phyloP scores from a whole-genome alignment of 2,113 vertebrate genomes.

The Corydoras maculifer region DNA sequence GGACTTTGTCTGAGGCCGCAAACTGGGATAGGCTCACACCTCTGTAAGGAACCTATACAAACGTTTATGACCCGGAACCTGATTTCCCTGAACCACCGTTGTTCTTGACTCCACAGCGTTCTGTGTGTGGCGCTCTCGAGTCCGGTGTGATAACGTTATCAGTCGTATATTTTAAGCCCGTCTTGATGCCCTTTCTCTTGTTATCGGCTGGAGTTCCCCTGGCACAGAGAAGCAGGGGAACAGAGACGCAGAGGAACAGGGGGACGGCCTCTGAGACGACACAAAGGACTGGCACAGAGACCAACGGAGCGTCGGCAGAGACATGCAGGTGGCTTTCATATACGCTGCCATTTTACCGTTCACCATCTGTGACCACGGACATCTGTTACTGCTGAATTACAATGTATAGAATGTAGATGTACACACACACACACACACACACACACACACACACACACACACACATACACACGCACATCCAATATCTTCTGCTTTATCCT shows the following conservation, averaged over 20 bases:
- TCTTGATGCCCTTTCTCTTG: not conserved
- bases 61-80: too few relatives aligned
- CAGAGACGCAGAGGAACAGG: not conserved
- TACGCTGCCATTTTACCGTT: slow-evolving; percentile 10
- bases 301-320: not conserved
- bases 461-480: too few relatives aligned
- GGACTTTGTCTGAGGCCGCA: slow-evolving; percentile 9
- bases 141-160: not conserved
- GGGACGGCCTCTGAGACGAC: not conserved
- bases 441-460: too few relatives aligned
- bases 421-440: too few relatives aligned
- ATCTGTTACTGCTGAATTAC: slow-evolving; percentile 15
- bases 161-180: not conserved
- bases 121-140: not conserved
- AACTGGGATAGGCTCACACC: not conserved
- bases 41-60: not conserved
- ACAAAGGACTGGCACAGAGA: slow-evolving; percentile 12
- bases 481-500: too few relatives aligned
- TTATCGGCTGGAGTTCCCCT: slow-evolving; percentile 26
- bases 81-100: not conserved
- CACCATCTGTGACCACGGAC: slow-evolving; percentile 28
- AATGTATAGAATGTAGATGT: not conserved
- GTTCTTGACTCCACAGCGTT: not conserved
- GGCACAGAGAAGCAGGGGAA: not conserved
- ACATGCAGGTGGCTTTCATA: slow-evolving; percentile 13